Evolutionary conservation across 2,797 vertebrate genomes (phyloP).

Genomic region (Peromyscus aztecus): DNA sequence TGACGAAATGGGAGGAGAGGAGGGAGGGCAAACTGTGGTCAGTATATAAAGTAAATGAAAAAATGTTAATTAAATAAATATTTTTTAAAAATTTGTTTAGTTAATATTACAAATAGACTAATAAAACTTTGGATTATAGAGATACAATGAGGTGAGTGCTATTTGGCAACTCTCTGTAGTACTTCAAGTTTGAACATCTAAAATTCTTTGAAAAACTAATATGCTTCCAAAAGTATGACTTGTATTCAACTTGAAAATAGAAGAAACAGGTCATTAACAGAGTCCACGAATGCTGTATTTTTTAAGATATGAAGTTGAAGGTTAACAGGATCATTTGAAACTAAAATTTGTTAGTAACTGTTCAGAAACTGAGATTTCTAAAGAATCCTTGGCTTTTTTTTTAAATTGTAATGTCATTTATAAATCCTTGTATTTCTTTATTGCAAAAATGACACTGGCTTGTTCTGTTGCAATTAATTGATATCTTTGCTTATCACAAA

Average conservation of each 20-base stretch:
- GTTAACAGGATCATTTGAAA: constrained; percentile 7
- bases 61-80: too few species aligned
- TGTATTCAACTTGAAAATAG: constrained; percentile 19
- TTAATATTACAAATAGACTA: not conserved
- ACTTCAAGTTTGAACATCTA: not conserved
- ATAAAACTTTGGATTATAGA: not conserved
- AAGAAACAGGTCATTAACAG: constrained; percentile 10
- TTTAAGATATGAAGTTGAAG: not conserved
- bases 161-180: not conserved
- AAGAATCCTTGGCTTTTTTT: not conserved
- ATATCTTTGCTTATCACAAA: not conserved
- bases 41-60: too few species aligned
- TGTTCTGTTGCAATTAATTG: not conserved
- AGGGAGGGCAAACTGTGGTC: too few species aligned
- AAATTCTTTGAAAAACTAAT: not conserved
- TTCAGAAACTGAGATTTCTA: not conserved
- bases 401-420: not conserved
- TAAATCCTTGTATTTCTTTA: not conserved
- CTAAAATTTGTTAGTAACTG: not conserved
- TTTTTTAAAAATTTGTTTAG: not conserved
- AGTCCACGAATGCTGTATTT: not conserved
- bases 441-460: not conserved
- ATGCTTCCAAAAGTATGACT: not conserved
- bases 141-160: not conserved
- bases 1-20: too few species aligned